Percentiles rank a stretch among this genome's conserved stretches.
phyloP scores from a whole-genome alignment of 2,888 invertebrate species.

The Villa cingulata region DNA sequence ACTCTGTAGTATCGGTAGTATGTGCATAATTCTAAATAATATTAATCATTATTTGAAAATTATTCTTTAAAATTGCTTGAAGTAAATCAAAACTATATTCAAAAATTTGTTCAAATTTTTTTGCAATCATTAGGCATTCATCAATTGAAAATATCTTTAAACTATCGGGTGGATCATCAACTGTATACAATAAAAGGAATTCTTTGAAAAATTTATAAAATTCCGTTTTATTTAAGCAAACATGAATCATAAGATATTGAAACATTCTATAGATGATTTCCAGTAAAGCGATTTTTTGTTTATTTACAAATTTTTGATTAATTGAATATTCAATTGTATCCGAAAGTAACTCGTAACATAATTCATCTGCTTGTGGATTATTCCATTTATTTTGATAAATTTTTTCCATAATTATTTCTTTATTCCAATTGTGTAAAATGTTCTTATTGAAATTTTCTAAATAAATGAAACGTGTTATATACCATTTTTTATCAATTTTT shows the following conservation, averaged over 20 bases:
- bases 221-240: not conserved
- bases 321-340: not conserved
- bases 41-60: not conserved
- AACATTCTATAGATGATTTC: not conserved
- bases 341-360: not conserved
- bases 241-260: not conserved
- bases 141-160: not conserved
- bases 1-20: too few relatives aligned
- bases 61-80: not conserved
- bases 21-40: too few relatives aligned
- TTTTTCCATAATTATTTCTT: not conserved
- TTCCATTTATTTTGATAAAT: not conserved
- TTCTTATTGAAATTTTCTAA: not conserved
- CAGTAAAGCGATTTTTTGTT: not conserved
- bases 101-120: not conserved
- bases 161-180: not conserved
- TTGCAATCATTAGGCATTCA: not conserved
- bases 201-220: not conserved
- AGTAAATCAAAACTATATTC: not conserved
- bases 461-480: not conserved
- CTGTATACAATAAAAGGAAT: not conserved
- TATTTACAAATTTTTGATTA: not conserved
- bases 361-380: not conserved
- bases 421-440: not conserved
- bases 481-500: not conserved